These are phyloP conservation scores for Amiota mariae DNA, from an alignment of 2,888 invertebrate species.

Conservation along the genomic window DNA sequence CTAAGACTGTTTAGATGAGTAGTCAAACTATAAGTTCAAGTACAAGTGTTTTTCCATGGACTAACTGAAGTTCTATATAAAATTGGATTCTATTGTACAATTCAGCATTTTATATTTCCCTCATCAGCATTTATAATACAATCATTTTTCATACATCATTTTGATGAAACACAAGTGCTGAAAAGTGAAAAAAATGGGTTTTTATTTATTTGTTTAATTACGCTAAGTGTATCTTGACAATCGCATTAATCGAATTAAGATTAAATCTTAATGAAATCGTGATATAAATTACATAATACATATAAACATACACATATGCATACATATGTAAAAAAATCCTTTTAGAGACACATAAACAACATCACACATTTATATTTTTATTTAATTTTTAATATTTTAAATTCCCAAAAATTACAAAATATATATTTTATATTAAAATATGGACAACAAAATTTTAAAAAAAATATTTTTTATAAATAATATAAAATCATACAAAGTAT, in stretches of 20 bases:
- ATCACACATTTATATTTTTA: conserved; percentile 51
- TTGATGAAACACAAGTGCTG: conserved; percentile 53
- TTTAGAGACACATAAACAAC: conserved; percentile 50
- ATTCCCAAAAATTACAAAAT: conserved; percentile 3
- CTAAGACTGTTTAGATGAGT: conserved; percentile 75
- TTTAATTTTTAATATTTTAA: conserved; percentile 35
- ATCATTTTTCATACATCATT: conserved; percentile 34
- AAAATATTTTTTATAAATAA: conserved; percentile 1
- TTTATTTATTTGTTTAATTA: too few species aligned
- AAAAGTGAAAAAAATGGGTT: conserved; percentile 50
- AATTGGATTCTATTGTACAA: too few species aligned
- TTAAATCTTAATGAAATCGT: conserved; percentile 11
- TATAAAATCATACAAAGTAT: conserved; percentile 2
- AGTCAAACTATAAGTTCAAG: too few species aligned
- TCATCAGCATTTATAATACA: not conserved
- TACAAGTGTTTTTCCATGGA: too few species aligned
- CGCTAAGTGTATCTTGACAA: too few species aligned
- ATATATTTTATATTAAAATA: conserved; percentile 37
- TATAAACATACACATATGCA: not conserved
- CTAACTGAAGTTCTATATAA: too few species aligned
- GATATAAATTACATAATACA: not conserved
- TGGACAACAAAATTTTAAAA: not conserved
- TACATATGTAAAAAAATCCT: conserved; percentile 39
- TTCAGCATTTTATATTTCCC: too few species aligned
- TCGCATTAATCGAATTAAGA: too few species aligned